Evolutionary conservation across 2,797 vertebrate species (phyloP).

Genomic region (Masticophis lateralis): DNA sequence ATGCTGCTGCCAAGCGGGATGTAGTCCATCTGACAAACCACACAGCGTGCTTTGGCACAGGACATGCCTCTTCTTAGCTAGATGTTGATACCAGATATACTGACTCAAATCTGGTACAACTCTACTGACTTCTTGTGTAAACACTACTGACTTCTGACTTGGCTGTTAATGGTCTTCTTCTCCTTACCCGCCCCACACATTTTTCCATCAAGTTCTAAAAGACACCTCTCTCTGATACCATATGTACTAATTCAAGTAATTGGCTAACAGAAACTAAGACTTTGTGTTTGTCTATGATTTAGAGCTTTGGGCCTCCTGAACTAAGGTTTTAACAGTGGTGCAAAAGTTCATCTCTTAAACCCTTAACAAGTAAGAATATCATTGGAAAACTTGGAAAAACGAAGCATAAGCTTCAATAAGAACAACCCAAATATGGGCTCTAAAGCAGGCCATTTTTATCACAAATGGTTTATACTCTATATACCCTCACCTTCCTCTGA

Average conservation of each 20-base stretch:
- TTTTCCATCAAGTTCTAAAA: constrained; percentile 38
- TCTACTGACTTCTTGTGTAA: constrained; percentile 38
- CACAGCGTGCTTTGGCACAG: constrained; percentile 42
- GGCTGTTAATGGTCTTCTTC: constrained; percentile 42
- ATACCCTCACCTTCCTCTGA: not conserved
- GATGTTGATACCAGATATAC: constrained; percentile 40
- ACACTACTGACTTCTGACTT: constrained; percentile 43
- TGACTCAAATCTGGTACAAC: constrained; percentile 38
- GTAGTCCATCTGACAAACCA: constrained; percentile 48
- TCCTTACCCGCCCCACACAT: constrained; percentile 16
- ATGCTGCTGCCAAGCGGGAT: constrained; percentile 26
- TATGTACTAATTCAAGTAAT: not conserved
- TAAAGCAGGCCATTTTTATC: not conserved
- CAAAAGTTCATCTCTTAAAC: constrained; percentile 39
- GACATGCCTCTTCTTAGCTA: constrained; percentile 35
- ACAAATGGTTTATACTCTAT: not conserved
- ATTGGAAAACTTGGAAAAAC: constrained; percentile 13
- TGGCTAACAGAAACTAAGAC: constrained; percentile 33
- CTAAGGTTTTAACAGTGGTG: constrained; percentile 2
- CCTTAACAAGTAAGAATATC: constrained; percentile 35
- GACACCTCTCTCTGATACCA: constrained; percentile 39
- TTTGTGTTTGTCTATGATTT: constrained; percentile 32
- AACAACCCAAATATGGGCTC: not conserved
- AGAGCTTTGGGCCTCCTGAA: constrained; percentile 33
- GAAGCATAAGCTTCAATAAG: constrained; percentile 18